Evolutionary conservation across 2,113 vertebrate species (phyloP), one percentile per base, ranked within the genome.

Genomic region (Crotalus horridus): DNA sequence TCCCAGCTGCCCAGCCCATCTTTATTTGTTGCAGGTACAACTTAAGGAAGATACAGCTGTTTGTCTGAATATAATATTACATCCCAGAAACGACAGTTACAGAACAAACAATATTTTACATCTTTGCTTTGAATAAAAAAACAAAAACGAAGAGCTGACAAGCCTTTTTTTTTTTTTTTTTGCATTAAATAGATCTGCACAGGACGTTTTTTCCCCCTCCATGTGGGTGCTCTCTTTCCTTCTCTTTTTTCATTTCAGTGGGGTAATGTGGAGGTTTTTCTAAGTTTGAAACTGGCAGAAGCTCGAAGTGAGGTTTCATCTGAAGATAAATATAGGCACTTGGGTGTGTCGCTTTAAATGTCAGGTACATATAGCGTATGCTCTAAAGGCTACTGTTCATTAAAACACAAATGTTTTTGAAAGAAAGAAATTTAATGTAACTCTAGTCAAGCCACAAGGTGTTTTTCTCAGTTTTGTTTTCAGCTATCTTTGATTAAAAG

Each of bases 391-490:
- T 96, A 96, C 92, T 89, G 92, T 92, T 74, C 94, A 89, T 94
- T 85, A n/a, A 88, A 93, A 95, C 95, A 91, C 59, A 95, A 95
- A 94, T 39, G 59, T 69, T 88, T 91, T 96, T 95, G 91, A 95
- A 94, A 97, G 94, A 94, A 96, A 81, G 17, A 24, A 59, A 94
- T 95, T 97, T 97, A 96, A 98, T 98, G 98, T 98, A 98, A 97
- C 97, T 97, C 96, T 95, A 96, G 95, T 95, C 97, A 98, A 99
- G 97, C 98, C 99, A 98, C 98, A 99, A 96, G 97, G 94, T 98
- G 96, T 97, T 98, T 98, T 97, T 98, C 97, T 99, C 98, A 97
- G 98, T 99, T 99, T 98, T 98, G 98, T 98, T 99, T 98, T 98
- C 97, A 97, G 96, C 95, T 95, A 96, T 95, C 96, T 97, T 97